Percentiles rank a stretch among this genome's conserved stretches.
Evolutionary conservation across 2,888 invertebrate species (phyloP).

Genomic region (Sinohyriopsis cumingii): DNA sequence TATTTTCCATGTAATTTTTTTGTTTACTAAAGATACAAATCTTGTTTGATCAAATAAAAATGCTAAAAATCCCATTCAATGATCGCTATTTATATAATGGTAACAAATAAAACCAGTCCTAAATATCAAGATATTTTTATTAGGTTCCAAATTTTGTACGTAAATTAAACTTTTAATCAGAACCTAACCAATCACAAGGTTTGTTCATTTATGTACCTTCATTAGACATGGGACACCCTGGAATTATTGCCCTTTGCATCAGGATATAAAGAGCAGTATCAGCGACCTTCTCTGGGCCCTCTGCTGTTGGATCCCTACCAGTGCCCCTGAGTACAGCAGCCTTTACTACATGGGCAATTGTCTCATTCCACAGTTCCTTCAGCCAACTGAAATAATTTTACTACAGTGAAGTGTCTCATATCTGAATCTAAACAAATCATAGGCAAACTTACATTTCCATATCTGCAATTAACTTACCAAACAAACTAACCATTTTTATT

Average conservation of each 20-base stretch:
- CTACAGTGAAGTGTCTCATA: background rate
- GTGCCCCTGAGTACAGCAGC: conserved; percentile 62
- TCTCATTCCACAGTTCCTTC: conserved; percentile 64
- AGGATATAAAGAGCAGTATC: conserved; percentile 70
- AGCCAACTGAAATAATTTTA: conserved; percentile 57
- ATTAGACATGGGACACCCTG: conserved; percentile 66
- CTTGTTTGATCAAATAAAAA: too few relatives aligned
- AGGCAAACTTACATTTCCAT: too few relatives aligned
- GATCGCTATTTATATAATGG: too few relatives aligned
- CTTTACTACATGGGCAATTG: conserved; percentile 62
- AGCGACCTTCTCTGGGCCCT: conserved; percentile 68
- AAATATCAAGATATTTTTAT: too few relatives aligned
- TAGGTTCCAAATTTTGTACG: background rate
- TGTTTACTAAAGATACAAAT: too few relatives aligned
- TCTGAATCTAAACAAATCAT: background rate
- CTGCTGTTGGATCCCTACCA: conserved; percentile 49
- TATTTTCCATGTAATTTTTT: too few relatives aligned
- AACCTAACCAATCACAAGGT: background rate
- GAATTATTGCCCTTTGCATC: conserved; percentile 68
- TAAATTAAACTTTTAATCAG: background rate
- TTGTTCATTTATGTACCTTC: conserved; percentile 47
- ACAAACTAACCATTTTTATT: too few relatives aligned
- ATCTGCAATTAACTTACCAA: too few relatives aligned
- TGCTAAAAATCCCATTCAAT: too few relatives aligned
- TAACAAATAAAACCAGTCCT: too few relatives aligned